These are phyloP conservation scores for Parazoanthus swiftii DNA, from an alignment of 92 coral and sea anemone species.

Conservation along the genomic window DNA sequence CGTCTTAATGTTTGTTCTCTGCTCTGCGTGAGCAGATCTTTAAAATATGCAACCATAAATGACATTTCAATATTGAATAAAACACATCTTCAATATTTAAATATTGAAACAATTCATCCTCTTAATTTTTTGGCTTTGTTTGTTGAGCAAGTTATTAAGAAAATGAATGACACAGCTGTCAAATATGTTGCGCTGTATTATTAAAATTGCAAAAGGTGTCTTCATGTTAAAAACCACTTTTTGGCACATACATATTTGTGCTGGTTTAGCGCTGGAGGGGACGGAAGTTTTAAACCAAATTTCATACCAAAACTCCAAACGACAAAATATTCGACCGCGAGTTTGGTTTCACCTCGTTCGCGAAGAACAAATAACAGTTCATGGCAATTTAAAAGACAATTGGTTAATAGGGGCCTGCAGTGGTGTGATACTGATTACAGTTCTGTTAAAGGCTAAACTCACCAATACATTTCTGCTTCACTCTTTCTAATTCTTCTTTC, in stretches of 20 bases:
- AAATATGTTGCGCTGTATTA: background rate
- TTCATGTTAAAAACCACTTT: no score
- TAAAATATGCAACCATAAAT: background rate
- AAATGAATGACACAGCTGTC: background rate
- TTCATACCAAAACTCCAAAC: background rate
- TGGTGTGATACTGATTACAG: background rate
- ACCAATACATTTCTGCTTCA: constrained; percentile 83
- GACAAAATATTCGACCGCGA: background rate
- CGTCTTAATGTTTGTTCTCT: background rate
- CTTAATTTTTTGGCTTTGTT: background rate
- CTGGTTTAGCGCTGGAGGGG: background rate
- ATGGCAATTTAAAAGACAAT: constrained; percentile 1
- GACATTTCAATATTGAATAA: background rate
- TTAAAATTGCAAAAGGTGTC: background rate
- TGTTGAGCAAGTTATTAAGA: background rate
- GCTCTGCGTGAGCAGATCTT: background rate
- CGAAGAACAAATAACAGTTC: background rate
- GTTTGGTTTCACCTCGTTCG: background rate
- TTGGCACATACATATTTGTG: no score
- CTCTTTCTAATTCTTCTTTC: constrained; percentile 85
- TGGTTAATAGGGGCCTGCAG: background rate
- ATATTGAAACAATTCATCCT: no score
- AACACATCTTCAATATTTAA: background rate
- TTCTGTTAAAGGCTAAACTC: background rate
- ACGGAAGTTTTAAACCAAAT: background rate